Evolutionary conservation across 2,888 invertebrate genomes (phyloP).

Genomic region (Cryptocephalus primarius): DNA sequence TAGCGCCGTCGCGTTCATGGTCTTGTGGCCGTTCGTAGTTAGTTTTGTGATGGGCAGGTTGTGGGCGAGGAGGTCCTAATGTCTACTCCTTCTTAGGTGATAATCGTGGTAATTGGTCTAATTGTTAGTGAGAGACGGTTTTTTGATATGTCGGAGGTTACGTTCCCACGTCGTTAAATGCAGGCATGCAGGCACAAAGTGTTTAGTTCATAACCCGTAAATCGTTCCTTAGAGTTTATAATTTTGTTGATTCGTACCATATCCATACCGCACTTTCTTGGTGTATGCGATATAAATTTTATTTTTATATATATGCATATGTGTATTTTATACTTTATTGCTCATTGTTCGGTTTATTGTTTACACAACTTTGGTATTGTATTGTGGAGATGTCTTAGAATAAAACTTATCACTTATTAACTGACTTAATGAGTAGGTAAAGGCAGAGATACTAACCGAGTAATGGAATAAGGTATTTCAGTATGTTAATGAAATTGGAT

Average conservation of each 20-base stretch:
- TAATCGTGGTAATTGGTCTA: not conserved
- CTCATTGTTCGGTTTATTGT: not conserved
- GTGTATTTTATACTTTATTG: no score
- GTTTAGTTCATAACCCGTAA: no score
- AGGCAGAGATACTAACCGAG: no score
- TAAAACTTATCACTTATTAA: not conserved
- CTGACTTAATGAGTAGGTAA: not conserved
- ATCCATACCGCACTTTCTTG: no score
- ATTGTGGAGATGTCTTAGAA: not conserved
- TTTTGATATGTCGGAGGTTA: not conserved
- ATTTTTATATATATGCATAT: no score
- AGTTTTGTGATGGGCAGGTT: conserved; percentile 31
- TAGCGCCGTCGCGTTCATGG: conserved; percentile 45
- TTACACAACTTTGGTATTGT: not conserved
- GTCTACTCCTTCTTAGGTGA: not conserved
- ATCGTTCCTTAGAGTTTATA: no score
- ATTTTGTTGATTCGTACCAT: no score
- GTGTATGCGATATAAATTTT: no score
- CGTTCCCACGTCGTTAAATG: no score
- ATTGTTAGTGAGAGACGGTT: not conserved
- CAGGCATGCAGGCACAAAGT: no score
- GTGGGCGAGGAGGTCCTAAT: conserved; percentile 18
- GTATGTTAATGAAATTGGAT: no score
- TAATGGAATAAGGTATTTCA: no score
- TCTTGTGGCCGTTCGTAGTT: conserved; percentile 58